phyloP scores from a whole-genome alignment of 2,113 vertebrate species.

The Cricetomys ansorgei region DNA sequence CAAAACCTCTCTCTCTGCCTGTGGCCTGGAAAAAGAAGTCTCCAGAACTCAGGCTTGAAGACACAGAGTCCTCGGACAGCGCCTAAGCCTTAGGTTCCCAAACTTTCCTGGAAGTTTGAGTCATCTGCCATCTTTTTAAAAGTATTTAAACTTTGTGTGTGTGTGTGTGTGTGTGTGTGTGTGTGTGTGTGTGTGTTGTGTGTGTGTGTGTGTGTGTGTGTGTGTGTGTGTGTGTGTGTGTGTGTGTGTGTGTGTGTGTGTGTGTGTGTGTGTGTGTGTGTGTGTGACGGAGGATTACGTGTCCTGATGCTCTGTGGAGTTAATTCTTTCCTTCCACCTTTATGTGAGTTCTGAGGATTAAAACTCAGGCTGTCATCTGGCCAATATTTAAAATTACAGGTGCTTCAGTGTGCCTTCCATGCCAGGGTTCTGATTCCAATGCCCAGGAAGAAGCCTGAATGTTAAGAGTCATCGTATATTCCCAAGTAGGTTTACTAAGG shows the following conservation, averaged over 20 bases:
- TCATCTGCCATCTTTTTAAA: not conserved
- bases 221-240: not conserved
- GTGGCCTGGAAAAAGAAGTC: not conserved
- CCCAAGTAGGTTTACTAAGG: not conserved
- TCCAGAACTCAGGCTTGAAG: not conserved
- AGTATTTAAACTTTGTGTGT: not conserved
- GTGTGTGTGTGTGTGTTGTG: too few relatives aligned
- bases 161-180: not conserved
- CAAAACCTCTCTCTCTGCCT: not conserved
- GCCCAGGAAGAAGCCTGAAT: not conserved
- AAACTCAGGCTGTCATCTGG: not conserved
- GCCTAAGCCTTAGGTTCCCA: constrained; percentile 3
- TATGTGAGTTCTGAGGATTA: not conserved
- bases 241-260: not conserved
- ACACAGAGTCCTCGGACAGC: not conserved
- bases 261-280: not conserved
- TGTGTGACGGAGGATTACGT: not conserved
- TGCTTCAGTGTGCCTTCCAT: not conserved
- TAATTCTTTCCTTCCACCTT: not conserved
- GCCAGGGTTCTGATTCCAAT: not conserved
- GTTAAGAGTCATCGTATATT: not conserved
- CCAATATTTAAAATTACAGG: not conserved
- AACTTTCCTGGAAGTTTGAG: not conserved
- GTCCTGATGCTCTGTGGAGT: not conserved
- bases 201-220: not conserved